Evolutionary conservation across 2,888 invertebrate genomes (phyloP).

Genomic region (Lottia gigantea): DNA sequence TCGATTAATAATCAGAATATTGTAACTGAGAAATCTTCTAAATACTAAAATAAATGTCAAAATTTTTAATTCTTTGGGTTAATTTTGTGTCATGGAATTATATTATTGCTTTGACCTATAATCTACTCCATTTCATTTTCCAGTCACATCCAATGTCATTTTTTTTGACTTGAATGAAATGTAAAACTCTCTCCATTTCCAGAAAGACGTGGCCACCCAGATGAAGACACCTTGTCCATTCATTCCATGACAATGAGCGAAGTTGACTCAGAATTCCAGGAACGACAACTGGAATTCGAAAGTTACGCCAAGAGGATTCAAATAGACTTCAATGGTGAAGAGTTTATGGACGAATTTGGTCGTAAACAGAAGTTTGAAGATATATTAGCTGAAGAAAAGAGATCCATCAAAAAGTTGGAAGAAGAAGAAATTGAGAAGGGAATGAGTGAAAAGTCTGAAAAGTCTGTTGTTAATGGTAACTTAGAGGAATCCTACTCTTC

Average conservation of each 20-base stretch:
- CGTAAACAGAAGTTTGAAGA: neutral
- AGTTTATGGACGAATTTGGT: neutral
- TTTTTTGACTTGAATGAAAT: no score
- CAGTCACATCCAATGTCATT: no score
- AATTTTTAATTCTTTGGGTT: no score
- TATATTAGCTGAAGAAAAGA: neutral
- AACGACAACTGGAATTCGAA: slow-evolving; percentile 10
- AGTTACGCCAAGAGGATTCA: neutral
- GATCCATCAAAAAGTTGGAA: neutral
- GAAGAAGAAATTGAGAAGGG: neutral
- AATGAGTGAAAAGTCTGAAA: neutral
- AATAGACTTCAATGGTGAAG: slow-evolving; percentile 1
- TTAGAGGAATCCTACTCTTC: neutral
- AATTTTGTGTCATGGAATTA: no score
- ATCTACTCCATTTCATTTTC: no score
- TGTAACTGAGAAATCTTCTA: no score
- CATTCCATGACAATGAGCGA: slow-evolving; percentile 36
- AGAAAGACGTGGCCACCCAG: slow-evolving; percentile 17
- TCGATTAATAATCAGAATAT: no score
- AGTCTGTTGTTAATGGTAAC: neutral
- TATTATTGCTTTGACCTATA: no score
- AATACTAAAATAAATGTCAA: no score
- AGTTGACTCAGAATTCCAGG: slow-evolving; percentile 13
- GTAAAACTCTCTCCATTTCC: neutral
- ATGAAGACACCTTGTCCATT: slow-evolving; percentile 31